These are phyloP conservation scores for Chionoecetes opilio DNA, from an alignment of 1,140 invertebrate genomes.

Conservation along the genomic window DNA sequence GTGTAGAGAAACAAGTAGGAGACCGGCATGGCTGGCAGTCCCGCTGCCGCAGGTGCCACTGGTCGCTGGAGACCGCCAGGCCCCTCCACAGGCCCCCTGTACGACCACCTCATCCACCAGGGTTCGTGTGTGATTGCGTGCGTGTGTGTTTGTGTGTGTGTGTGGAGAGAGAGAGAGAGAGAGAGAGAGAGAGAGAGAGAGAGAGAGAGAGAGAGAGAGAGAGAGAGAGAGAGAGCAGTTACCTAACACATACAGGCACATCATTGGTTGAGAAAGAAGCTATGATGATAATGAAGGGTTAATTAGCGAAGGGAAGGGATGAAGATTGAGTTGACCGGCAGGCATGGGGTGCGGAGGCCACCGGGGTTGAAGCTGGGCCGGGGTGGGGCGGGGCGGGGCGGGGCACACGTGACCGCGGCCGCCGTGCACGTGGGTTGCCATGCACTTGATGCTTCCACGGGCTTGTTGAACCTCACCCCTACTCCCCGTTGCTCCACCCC, in stretches of 20 bases:
- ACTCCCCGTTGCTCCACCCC: constrained; percentile 32
- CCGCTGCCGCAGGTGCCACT: background rate
- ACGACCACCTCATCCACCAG: background rate
- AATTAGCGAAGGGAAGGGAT: background rate
- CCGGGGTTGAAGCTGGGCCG: background rate
- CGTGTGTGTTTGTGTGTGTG: background rate
- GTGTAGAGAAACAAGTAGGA: background rate
- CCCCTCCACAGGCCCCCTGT: background rate
- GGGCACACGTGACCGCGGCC: constrained; percentile 63
- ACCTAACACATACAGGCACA: background rate
- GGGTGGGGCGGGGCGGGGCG: constrained; percentile 19
- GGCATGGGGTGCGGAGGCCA: background rate
- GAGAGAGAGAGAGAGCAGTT: constrained; percentile 1
- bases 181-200: constrained; percentile 8
- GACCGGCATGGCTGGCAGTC: background rate
- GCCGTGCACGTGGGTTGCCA: constrained; percentile 62
- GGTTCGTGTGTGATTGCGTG: background rate
- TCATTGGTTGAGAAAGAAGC: background rate
- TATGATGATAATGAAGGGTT: background rate
- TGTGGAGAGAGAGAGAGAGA: constrained; percentile 20
- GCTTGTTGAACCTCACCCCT: background rate
- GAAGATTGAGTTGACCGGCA: background rate
- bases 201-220: constrained; percentile 8
- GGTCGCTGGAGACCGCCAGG: background rate
- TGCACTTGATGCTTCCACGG: constrained; percentile 36